Conservation (phyloP, 1,140 invertebrate species). For the Neoseiulus cucumeris region DNA sequence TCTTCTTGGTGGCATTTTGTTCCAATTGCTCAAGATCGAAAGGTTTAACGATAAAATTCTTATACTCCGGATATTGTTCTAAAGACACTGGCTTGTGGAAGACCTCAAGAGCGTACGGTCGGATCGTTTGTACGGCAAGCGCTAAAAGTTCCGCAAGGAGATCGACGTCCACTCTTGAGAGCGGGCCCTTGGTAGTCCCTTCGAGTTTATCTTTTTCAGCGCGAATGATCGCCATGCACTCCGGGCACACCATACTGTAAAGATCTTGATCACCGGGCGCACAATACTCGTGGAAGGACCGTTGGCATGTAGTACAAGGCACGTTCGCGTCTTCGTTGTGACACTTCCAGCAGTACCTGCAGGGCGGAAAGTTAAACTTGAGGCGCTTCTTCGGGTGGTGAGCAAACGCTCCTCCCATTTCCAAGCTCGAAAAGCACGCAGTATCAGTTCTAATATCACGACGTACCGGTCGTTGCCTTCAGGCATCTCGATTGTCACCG, state of each 20-base stretch:
- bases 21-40: constrained; percentile 8
- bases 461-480: neutral
- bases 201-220: neutral
- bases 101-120: neutral
- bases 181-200: neutral
- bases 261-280: neutral
- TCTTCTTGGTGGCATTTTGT: neutral
- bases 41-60: neutral
- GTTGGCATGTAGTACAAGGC: neutral
- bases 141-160: neutral
- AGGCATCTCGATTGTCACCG: constrained; percentile 7
- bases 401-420: too few relatives aligned
- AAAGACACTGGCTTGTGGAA: neutral
- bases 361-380: neutral
- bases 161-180: neutral
- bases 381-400: too few relatives aligned
- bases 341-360: constrained; percentile 1
- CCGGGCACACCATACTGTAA: neutral
- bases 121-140: neutral
- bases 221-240: neutral
- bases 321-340: neutral
- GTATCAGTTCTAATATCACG: too few relatives aligned
- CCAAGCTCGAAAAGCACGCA: too few relatives aligned
- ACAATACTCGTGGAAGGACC: constrained; percentile 1
- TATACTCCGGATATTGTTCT: neutral